Percentiles rank a stretch among this genome's conserved stretches.
phyloP scores from a whole-genome alignment of 2,113 vertebrate genomes.

The Poicephalus meyeri region DNA sequence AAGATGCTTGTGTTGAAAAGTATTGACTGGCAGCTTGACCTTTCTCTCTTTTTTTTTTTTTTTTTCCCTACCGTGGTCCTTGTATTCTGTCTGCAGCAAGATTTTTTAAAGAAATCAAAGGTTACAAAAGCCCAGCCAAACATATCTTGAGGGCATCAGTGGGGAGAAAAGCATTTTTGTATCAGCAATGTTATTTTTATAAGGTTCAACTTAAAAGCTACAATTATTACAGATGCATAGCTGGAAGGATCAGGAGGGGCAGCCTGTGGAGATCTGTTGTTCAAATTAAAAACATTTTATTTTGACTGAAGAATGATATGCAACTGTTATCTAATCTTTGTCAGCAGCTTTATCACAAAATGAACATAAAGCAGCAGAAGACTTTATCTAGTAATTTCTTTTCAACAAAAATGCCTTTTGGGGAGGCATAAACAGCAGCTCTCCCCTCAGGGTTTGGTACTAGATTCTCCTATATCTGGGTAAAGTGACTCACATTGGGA shows the following conservation, averaged over 20 bases:
- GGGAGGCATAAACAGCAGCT: background rate
- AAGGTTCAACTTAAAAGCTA: background rate
- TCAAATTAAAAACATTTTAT: background rate
- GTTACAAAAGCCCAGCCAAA: background rate
- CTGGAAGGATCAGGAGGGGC: background rate
- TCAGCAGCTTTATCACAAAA: background rate
- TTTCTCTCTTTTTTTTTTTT: background rate
- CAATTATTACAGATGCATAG: background rate
- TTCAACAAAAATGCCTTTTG: background rate
- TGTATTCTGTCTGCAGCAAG: background rate
- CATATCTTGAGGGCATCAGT: background rate
- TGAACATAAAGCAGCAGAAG: background rate
- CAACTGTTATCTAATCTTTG: background rate
- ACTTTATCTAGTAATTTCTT: background rate
- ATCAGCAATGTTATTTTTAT: background rate
- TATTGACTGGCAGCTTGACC: background rate
- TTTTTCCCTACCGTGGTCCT: background rate
- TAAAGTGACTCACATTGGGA: accelerated
- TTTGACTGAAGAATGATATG: background rate
- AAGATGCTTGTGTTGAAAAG: background rate
- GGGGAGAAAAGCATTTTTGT: background rate
- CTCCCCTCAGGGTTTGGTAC: background rate
- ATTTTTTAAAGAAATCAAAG: background rate
- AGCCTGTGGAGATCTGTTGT: background rate
- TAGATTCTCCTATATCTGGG: background rate